A percentile compares a stretch with the other conserved stretches of the same genome.
These are phyloP conservation scores for Tenthredo notha DNA, from an alignment of 2,888 invertebrate species.

Conservation along the genomic window DNA sequence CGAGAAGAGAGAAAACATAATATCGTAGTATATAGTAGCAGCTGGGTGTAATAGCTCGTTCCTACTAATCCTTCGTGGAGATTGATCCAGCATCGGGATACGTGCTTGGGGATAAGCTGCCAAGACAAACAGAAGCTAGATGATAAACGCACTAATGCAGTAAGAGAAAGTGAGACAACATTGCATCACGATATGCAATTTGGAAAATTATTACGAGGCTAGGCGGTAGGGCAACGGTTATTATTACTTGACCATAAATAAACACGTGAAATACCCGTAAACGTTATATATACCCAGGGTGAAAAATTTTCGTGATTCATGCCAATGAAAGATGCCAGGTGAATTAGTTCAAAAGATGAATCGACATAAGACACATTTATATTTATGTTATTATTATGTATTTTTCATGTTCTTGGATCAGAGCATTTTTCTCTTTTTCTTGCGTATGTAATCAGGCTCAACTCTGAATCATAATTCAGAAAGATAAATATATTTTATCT, in stretches of 20 bases:
- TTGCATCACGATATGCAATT: slow-evolving; percentile 17
- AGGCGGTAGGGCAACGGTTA: neutral
- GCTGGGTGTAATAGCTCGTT: slow-evolving; percentile 16
- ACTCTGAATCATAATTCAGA: neutral
- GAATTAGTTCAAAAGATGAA: neutral
- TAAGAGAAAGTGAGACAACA: neutral
- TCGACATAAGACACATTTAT: neutral
- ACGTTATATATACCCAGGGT: neutral
- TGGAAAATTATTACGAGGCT: neutral
- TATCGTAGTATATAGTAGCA: neutral
- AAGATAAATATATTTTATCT: slow-evolving; percentile 3
- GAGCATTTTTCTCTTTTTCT: neutral
- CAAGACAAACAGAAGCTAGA: slow-evolving; percentile 23
- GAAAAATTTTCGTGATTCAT: neutral
- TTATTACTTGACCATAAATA: slow-evolving; percentile 11
- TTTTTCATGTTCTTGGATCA: neutral
- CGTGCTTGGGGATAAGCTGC: neutral
- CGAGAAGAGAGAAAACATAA: slow-evolving; percentile 26
- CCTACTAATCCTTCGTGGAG: neutral
- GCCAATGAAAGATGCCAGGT: neutral
- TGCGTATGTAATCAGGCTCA: neutral
- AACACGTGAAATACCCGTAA: too few relatives aligned
- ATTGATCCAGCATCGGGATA: neutral
- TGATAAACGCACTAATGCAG: slow-evolving; percentile 4
- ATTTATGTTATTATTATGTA: neutral